Percentiles rank a stretch among this genome's conserved stretches.
Evolutionary conservation across 2,888 invertebrate species (phyloP).

Genomic region (Cremastinae sp.): DNA sequence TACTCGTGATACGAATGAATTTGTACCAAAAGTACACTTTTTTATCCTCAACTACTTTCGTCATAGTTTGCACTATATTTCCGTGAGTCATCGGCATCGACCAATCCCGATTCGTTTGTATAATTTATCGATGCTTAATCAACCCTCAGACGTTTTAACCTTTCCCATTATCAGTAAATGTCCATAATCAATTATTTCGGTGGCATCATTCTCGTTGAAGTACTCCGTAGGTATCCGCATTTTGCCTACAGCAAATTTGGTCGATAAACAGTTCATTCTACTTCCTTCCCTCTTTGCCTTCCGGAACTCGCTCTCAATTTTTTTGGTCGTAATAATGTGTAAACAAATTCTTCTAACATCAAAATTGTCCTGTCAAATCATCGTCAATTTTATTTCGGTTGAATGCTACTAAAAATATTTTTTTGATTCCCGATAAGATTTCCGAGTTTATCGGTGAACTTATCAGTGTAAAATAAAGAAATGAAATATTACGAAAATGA

Average conservation of each 20-base stretch:
- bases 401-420: too few relatives aligned
- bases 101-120: constrained; percentile 2
- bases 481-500: background rate
- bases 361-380: too few relatives aligned
- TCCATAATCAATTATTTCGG: constrained; percentile 21
- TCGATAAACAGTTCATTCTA: constrained; percentile 37
- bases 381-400: too few relatives aligned
- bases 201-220: background rate
- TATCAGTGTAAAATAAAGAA: background rate
- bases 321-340: background rate
- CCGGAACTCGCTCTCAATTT: constrained; percentile 9
- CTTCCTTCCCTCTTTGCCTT: background rate
- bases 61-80: too few relatives aligned
- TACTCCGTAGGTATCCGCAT: too few relatives aligned
- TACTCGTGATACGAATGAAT: too few relatives aligned
- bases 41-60: too few relatives aligned
- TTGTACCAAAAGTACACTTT: too few relatives aligned
- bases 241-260: constrained; percentile 16
- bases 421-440: too few relatives aligned
- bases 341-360: background rate
- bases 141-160: background rate
- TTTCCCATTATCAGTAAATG: constrained; percentile 9
- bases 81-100: background rate
- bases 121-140: background rate
- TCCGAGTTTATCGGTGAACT: too few relatives aligned